Evolutionary conservation across 2,797 vertebrate species (phyloP).

Genomic region (Sebastes miniatus): DNA sequence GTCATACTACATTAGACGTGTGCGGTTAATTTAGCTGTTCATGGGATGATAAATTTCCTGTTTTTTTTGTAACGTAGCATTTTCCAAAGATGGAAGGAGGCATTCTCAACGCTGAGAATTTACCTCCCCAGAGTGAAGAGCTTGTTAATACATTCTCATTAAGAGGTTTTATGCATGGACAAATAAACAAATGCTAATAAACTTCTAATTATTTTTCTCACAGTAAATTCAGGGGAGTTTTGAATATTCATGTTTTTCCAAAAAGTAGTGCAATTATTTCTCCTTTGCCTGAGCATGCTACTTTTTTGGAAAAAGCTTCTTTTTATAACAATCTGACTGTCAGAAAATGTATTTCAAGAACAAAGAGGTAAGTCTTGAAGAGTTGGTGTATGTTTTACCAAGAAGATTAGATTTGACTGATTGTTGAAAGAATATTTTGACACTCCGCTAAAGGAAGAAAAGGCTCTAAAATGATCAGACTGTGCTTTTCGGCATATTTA

Average conservation of each 20-base stretch:
- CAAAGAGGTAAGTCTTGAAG: conserved; percentile 12
- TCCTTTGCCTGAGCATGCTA: conserved; percentile 39
- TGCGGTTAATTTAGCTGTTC: conserved; percentile 62
- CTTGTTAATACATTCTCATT: conserved; percentile 80
- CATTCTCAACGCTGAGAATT: conserved; percentile 45
- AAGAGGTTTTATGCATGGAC: conserved; percentile 77
- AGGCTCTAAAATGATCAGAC: conserved; percentile 3
- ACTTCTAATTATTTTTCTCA: conserved; percentile 79
- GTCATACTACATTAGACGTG: conserved; percentile 46
- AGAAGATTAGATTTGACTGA: conserved; percentile 22
- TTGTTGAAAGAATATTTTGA: conserved; percentile 45
- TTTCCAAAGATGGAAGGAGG: conserved; percentile 57
- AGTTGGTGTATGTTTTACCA: conserved; percentile 18
- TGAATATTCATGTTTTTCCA: conserved; percentile 80
- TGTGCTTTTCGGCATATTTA: conserved; percentile 32
- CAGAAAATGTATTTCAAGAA: conserved; percentile 26
- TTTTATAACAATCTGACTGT: conserved; percentile 31
- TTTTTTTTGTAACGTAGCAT: conserved; percentile 12
- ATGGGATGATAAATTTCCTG: conserved; percentile 25
- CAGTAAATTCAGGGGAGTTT: conserved; percentile 66
- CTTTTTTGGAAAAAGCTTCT: conserved; percentile 17
- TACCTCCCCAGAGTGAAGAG: conserved; percentile 67
- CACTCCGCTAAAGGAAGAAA: conserved; percentile 3
- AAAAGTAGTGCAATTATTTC: conserved; percentile 67
- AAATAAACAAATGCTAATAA: conserved; percentile 85